Evolutionary conservation across 2,888 invertebrate species (phyloP), one percentile per base, ranked within the genome.

Genomic region (Phorcus lineatus): DNA sequence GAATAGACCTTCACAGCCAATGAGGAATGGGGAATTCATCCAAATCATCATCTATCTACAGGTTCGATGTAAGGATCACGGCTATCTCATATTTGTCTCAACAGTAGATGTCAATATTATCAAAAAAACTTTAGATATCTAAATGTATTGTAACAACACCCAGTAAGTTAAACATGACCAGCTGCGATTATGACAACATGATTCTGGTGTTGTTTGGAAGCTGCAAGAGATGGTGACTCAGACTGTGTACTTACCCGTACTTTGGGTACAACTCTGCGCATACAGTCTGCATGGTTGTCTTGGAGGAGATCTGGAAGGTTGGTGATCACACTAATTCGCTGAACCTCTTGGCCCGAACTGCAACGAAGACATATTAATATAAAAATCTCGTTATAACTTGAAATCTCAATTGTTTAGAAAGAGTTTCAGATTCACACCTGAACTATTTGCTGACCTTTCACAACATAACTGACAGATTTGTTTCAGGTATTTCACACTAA

Each of bases 331-430:
- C 92, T 92, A 67, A 92, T 88, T 74, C 91, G 83, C 81, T 93
- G 93, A n/a, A 92, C 91, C 79, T 92, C 92, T 82, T 92, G 92
- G 67, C 92, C 92, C 78, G 92, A 92, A 83, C 93, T 93, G 87
- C 17, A 89, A 89, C 4, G 4, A 47, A 47, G 11, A 47, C 13
- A 47, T 9, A 11, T 6, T 4, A 9, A 47, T 47, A 67, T 81
- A 17, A 80, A 31, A 78, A 76, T 24, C 6, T 24, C 13, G 24
- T 24, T n/a, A 6, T 19, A 9, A 55, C 11, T 55, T 19, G 3
- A 2, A 55, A 19, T 57, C 22, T 24, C 9, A 7, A 57, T 11
- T 24, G n/a, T 4, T 16, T 19, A 66, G 22, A 13, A 66, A 19
- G 24, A 67, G 36, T 24, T 17, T 31, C 24, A 2, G 28, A 67